Evolutionary conservation across 1,140 invertebrate species (phyloP), one percentile per base, ranked within the genome.

Genomic region (Drosophila sp.): DNA sequence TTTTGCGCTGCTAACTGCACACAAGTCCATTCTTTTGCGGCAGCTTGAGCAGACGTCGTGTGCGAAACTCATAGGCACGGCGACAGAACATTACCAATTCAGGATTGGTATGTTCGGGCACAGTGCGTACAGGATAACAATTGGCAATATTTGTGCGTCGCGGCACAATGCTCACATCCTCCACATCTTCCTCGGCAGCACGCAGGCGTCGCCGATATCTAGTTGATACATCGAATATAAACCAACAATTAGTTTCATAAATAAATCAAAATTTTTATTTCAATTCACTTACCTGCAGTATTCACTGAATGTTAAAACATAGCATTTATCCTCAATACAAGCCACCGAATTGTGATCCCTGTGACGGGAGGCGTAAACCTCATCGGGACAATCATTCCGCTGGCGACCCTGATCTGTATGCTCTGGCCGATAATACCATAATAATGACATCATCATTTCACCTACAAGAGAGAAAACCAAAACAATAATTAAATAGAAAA

Each of bases 341-440:
- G 98, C 98, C 29, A 99, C 98, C 86, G 97, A 98, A 92, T 98
- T 98, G 67, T 96, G 96, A 93, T 99, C 98, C 60, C 96, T 94
- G 93, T 99, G 98, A 63, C 97, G 95, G 1, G 98, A 99, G 29
- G 98, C 98, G 93, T 98, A 99, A 50, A 99, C 96, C 93, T 99
- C 98, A 86, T 98, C 97, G 3, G 95, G 94, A 80, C 96, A 95
- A 92, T 98, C 97, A 25, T 94, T 94, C 25, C 95, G 93, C 74
- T 95, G 94, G 4, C 97, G 93, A 1, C 97, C 97, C 83, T 96
- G 95, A 80, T 99, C 98, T 0, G 97, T 98, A 92, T 99, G 98
- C 93, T 99, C 98, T 0, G 98, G 98, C 83, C 98, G 95, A 93
- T 99, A 99, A 93, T 98, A 99, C 98, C 98, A 99, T 57, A 99